Percentiles rank a stretch among this genome's conserved stretches.
Evolutionary conservation across 1,140 invertebrate genomes (phyloP).

Genomic region (Apis cerana): DNA sequence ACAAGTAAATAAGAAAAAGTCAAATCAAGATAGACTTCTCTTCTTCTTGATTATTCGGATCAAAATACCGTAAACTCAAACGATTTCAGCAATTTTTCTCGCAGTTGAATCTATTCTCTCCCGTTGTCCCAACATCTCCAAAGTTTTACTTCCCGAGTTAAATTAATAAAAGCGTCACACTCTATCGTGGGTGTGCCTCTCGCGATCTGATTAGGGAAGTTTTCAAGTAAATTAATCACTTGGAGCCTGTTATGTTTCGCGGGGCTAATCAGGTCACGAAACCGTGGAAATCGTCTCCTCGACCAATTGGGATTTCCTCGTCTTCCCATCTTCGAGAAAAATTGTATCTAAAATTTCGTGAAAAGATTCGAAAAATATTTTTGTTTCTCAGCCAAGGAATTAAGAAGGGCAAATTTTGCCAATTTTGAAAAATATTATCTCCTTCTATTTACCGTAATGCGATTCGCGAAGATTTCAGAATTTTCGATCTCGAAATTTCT

Average conservation of each 20-base stretch:
- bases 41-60: background rate
- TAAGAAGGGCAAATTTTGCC: no score
- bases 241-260: background rate
- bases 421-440: no score
- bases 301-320: background rate
- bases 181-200: conserved; percentile 53
- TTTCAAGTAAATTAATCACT: conserved; percentile 71
- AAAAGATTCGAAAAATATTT: background rate
- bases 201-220: conserved; percentile 70
- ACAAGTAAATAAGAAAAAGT: background rate
- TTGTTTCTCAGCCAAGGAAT: background rate
- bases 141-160: conserved; percentile 5
- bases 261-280: conserved; percentile 26
- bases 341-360: accelerated
- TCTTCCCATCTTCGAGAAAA: no score
- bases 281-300: conserved; percentile 19
- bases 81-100: background rate
- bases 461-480: no score
- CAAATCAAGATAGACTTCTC: background rate
- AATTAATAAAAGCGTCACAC: conserved; percentile 69
- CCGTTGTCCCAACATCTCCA: background rate
- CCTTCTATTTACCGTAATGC: no score
- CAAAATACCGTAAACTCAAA: background rate
- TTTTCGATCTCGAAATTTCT: no score
- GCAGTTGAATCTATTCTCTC: background rate